Conservation (phyloP, 2,113 vertebrate species). For the Seriola rivoliana region DNA sequence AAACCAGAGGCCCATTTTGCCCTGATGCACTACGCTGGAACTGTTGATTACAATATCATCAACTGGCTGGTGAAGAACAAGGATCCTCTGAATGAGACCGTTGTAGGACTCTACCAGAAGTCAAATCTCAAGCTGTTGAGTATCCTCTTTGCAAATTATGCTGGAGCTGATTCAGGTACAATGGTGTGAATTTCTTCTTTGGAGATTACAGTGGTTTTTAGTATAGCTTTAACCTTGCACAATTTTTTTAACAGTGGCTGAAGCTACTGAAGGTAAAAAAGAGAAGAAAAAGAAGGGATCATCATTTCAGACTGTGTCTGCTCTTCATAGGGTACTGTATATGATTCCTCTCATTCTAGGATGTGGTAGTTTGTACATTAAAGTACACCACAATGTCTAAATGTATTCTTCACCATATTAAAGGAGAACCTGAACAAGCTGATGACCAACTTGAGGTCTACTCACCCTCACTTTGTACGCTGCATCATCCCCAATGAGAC, state of each 20-base stretch:
- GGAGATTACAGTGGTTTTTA: neutral
- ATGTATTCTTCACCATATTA: slow-evolving; percentile 17
- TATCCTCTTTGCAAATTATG: slow-evolving; percentile 88
- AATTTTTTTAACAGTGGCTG: slow-evolving; percentile 16
- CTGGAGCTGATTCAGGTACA: slow-evolving; percentile 86
- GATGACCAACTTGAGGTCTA: slow-evolving; percentile 94
- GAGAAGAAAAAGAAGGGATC: slow-evolving; percentile 95
- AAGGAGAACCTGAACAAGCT: slow-evolving; percentile 96
- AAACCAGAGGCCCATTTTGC: slow-evolving; percentile 90
- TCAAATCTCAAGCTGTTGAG: slow-evolving; percentile 87
- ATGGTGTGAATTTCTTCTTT: neutral
- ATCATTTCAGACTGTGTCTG: slow-evolving; percentile 95
- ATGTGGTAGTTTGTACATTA: neutral
- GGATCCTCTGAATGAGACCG: slow-evolving; percentile 91
- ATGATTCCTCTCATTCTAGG: neutral
- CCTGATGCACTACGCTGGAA: slow-evolving; percentile 89
- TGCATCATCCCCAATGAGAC: slow-evolving; percentile 95
- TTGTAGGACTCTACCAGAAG: slow-evolving; percentile 91
- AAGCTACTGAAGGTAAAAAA: slow-evolving; percentile 72
- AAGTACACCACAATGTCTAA: neutral
- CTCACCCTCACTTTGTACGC: slow-evolving; percentile 95
- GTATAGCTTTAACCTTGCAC: neutral
- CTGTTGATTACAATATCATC: slow-evolving; percentile 90
- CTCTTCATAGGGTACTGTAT: slow-evolving; percentile 88
- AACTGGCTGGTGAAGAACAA: slow-evolving; percentile 95